Evolutionary conservation across 1,140 invertebrate species (phyloP).

Genomic region (Vanessa atalanta): DNA sequence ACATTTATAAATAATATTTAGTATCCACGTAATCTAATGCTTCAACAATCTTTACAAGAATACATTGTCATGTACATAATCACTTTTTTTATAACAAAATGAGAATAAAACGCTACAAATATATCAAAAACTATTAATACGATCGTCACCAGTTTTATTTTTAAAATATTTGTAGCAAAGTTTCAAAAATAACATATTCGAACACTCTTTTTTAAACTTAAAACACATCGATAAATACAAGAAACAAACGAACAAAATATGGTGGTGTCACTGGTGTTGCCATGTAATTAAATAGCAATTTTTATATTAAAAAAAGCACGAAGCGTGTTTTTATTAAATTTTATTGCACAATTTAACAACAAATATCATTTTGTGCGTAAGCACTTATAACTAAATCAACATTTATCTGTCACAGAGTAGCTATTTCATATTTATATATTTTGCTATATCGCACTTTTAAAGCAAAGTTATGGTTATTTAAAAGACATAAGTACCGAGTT

Average conservation of each 20-base stretch:
- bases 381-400: conserved; percentile 26
- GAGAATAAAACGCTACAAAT: conserved; percentile 34
- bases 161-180: conserved; percentile 35
- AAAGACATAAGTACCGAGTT: not conserved
- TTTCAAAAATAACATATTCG: conserved; percentile 17
- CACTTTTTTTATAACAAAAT: conserved; percentile 26
- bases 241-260: conserved; percentile 36
- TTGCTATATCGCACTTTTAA: not conserved
- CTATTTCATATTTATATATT: not conserved
- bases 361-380: conserved; percentile 26
- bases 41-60: conserved; percentile 54
- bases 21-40: conserved; percentile 54
- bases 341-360: conserved; percentile 9
- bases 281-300: conserved; percentile 10
- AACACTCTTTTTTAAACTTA: conserved; percentile 40
- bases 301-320: conserved; percentile 10
- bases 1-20: conserved; percentile 73
- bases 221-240: conserved; percentile 41
- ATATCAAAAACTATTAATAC: conserved; percentile 13
- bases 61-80: conserved; percentile 49
- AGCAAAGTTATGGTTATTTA: not conserved
- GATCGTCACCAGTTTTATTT: not conserved
- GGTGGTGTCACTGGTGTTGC: conserved; percentile 38
- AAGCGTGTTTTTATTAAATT: conserved; percentile 12
- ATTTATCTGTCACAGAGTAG: not conserved